phyloP scores from a whole-genome alignment of 2,888 invertebrate species.

The Apamea epomidion region DNA sequence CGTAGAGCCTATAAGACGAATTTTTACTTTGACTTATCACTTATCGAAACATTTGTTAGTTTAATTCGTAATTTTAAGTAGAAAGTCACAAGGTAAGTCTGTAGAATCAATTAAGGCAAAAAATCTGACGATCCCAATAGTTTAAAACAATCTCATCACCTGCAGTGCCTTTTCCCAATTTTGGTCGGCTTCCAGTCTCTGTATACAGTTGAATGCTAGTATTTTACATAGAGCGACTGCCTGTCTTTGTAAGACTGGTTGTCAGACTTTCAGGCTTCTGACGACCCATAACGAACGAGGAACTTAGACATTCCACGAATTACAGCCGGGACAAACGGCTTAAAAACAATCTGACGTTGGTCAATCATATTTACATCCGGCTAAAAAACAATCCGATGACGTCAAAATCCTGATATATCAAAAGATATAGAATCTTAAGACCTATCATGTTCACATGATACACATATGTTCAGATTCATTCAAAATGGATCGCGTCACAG shows the following conservation, averaged over 20 bases:
- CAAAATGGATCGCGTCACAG: slow-evolving; percentile 28
- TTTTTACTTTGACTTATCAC: too few species aligned
- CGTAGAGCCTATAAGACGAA: background rate
- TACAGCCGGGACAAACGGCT: background rate
- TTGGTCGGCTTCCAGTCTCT: background rate
- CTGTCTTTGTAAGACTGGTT: background rate
- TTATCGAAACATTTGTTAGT: background rate
- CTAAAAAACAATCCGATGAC: background rate
- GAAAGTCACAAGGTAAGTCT: background rate
- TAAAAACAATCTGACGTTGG: background rate
- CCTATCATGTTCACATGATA: slow-evolving; percentile 21
- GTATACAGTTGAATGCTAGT: background rate
- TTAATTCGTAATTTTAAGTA: background rate
- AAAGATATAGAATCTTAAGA: slow-evolving; percentile 5
- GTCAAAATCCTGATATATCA: background rate
- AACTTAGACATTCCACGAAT: too few species aligned
- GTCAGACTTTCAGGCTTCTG: background rate
- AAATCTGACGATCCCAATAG: background rate
- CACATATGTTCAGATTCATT: slow-evolving; percentile 28
- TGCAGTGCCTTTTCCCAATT: background rate
- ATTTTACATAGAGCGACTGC: background rate
- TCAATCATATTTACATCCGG: background rate
- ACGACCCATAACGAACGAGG: background rate
- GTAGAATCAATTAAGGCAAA: background rate
- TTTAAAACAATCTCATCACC: background rate